Base-by-base conservation (phyloP, 2,797 vertebrate genomes). In the Staurois parvus region DNA sequence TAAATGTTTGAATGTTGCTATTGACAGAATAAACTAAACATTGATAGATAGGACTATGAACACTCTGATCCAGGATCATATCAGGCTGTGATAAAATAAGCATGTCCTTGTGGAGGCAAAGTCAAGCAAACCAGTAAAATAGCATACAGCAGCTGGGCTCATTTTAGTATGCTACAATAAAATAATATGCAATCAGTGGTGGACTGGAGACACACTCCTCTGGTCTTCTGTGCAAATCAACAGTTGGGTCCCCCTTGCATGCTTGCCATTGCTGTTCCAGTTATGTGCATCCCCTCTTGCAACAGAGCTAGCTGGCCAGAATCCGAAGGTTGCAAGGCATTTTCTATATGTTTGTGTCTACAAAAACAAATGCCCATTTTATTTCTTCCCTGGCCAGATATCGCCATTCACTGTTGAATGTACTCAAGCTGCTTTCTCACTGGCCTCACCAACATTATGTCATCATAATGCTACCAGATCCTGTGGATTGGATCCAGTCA, bases 1-100 rank as follows among this genome's bases (percentile, higher is more conserved):
- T 81, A 81, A 81, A 86, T 86, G 85, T 86, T 83, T 86, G 85
- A 83, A 83, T 52, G 48, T 67, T 77, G 74, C 79, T 86, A 76
- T 82, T 72, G 75, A 77, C 79, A 72, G 67, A 86, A 76, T 81
- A 56, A 81, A 66, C 37, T 83, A 86, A 86, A 86, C 84, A 86
- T n/a, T 66, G 74, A 37, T 30, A 70, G 26, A 82, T 77, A 86
- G 40, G 72, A 56, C 69, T 24, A 24, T 77, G 45, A 80, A 70
- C 48, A 21, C 48, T 72, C 52, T 28, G 64, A 70, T 72, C 69
- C 73, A 76, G 45, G 24, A 59, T 29, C 66, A 45, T 86, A 86
- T 86, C 85, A 52, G 79, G 7, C 21, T 19, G 34, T 15, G 85
- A 66, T 86, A 73, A 86, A 83, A 67, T 78, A 72, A 78, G 62